Evolutionary conservation across 2,113 vertebrate genomes (phyloP).

Genomic region (Hippocampus abdominalis): DNA sequence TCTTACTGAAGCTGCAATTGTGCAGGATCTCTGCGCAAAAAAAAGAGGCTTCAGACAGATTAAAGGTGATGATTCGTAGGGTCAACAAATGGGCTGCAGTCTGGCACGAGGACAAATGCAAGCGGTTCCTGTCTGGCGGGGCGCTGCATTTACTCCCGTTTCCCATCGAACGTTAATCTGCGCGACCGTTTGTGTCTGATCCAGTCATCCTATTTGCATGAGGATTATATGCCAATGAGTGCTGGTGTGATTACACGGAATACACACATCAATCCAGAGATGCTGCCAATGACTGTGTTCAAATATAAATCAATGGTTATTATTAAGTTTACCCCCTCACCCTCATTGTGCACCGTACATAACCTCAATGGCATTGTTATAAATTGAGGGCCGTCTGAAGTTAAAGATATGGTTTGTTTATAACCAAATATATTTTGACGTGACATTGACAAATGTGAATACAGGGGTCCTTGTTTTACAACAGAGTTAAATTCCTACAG

Average conservation of each 20-base stretch:
- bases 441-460: too few relatives aligned
- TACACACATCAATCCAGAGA: constrained; percentile 16
- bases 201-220: constrained; percentile 66
- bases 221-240: constrained; percentile 64
- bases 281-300: neutral
- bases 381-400: too few relatives aligned
- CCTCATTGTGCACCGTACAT: too few relatives aligned
- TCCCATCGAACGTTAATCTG: constrained; percentile 51
- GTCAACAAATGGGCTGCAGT: constrained; percentile 50
- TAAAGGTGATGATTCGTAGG: constrained; percentile 55
- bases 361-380: too few relatives aligned
- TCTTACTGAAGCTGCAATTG: neutral
- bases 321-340: too few relatives aligned
- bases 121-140: neutral
- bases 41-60: constrained; percentile 54
- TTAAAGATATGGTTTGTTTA: too few relatives aligned
- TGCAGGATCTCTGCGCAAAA: neutral
- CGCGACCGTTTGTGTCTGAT: constrained; percentile 54
- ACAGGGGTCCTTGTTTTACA: too few relatives aligned
- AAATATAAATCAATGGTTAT: neutral
- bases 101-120: constrained; percentile 22
- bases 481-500: too few relatives aligned
- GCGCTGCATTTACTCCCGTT: neutral
- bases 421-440: too few relatives aligned
- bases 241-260: constrained; percentile 24